Percentiles rank a stretch among this genome's conserved stretches.
These are phyloP conservation scores for Drosophila dunni DNA, from an alignment of 1,140 invertebrate species.

Conservation along the genomic window DNA sequence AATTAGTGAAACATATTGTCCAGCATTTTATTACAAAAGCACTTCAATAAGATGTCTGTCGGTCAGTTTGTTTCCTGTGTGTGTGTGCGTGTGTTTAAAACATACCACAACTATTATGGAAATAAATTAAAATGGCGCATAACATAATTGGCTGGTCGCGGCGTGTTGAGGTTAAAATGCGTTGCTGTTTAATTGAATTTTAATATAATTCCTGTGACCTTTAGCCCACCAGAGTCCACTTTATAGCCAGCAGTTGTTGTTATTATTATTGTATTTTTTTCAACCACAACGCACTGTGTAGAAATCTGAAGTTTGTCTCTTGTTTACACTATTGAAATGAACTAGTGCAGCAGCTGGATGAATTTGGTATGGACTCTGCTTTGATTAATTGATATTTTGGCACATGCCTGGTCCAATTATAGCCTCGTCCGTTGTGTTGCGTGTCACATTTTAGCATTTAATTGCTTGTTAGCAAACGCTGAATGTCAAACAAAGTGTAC, in stretches of 20 bases:
- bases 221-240: neutral
- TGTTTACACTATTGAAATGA: slow-evolving; percentile 5
- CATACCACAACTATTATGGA: slow-evolving; percentile 18
- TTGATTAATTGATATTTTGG: slow-evolving; percentile 70
- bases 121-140: slow-evolving; percentile 54
- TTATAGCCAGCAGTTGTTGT: neutral
- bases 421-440: slow-evolving; percentile 36
- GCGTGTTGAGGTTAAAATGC: neutral
- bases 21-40: slow-evolving; percentile 36
- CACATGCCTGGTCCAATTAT: slow-evolving; percentile 45
- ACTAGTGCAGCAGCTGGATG: neutral
- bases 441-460: slow-evolving; percentile 64
- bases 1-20: slow-evolving; percentile 64
- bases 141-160: slow-evolving; percentile 38
- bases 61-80: neutral
- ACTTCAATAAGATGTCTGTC: slow-evolving; percentile 23
- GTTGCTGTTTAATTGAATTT: slow-evolving; percentile 36
- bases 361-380: neutral
- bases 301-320: neutral
- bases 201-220: slow-evolving; percentile 4
- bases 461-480: slow-evolving; percentile 70
- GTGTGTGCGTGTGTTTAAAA: slow-evolving; percentile 9
- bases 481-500: slow-evolving; percentile 70
- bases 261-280: neutral
- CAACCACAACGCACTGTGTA: neutral